Percentiles rank a stretch among this genome's conserved stretches.
phyloP scores from a whole-genome alignment of 2,888 invertebrate species.

The Agrotis ipsilon region DNA sequence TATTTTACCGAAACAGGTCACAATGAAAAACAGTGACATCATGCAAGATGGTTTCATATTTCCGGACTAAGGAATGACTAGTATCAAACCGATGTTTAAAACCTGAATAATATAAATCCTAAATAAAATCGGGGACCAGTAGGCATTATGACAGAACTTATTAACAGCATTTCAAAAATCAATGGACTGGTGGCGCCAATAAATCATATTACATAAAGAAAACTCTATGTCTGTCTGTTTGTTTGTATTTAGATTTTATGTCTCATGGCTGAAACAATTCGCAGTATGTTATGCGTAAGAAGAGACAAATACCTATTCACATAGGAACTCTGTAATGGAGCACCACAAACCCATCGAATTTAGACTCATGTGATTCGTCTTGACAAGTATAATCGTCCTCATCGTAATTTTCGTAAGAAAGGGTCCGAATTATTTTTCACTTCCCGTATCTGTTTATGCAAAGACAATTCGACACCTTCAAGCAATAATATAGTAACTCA shows the following conservation, averaged over 20 bases:
- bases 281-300: neutral
- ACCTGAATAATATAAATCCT: neutral
- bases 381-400: no score
- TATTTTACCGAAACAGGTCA: neutral
- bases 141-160: neutral
- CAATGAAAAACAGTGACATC: conserved; percentile 3
- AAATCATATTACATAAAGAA: neutral
- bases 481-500: no score
- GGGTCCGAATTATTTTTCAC: no score
- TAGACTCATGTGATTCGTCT: no score
- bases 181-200: neutral
- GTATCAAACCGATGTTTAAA: neutral
- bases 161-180: neutral
- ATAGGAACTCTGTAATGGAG: no score
- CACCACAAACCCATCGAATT: no score
- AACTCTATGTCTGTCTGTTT: neutral
- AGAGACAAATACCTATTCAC: no score
- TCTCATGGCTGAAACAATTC: neutral
- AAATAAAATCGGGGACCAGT: neutral
- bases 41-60: conserved; percentile 4
- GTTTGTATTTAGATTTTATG: neutral
- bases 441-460: no score
- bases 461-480: no score
- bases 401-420: no score
- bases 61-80: neutral